Evolutionary conservation across 2,797 vertebrate species (phyloP), one percentile per base, ranked within the genome.

Genomic region (Gallinago stenura): DNA sequence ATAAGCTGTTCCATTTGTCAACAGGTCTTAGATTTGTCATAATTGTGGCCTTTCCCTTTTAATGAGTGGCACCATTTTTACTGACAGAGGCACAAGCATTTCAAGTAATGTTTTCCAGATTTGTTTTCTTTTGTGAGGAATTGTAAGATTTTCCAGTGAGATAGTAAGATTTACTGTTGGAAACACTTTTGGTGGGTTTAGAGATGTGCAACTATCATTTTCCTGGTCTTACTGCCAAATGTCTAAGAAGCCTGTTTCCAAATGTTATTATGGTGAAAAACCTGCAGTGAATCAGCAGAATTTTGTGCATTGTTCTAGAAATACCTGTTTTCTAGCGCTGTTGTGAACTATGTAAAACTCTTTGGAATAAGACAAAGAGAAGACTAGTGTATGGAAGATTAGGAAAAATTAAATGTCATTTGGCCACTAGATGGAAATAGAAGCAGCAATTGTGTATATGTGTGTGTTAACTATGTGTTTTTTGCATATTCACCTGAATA

Each of bases 371-470:
- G 64, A 92, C 21, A 89, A 81, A 81, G 25, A 43, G 30, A 56
- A 43, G 41, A 65, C 6, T 26, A 20, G 2, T 53, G 10, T 41
- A 15, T 26, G 6, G 35, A 84, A 85, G n/a, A 33, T 68, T 19
- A 78, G n/a, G 43, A 66, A 85, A 79, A 92, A 73, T 30, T 57
- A 43, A 72, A 33, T 6, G 45, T 48, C 1, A 28, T 78, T 91
- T 86, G 62, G 35, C 83, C 92, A 93, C 78, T 79, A 92, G 66
- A 48, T 90, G 86, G 83, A 90, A 95, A 92, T 48, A 87, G n/a
- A 88, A 89, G 28, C 28, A 92, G 39, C 39, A 45, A 57, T 33
- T 58, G 24, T 60, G 3, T 43, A 8, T 64, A 9, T n/a, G 3
- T 19, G 11, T 73, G 3, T 0, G 35, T 66, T 53, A 83, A 16